Evolutionary conservation across 53 echinoderm and acorn worm species (phyloP), one percentile per base, ranked within the genome.

Genomic region (Stichopus horrens): DNA sequence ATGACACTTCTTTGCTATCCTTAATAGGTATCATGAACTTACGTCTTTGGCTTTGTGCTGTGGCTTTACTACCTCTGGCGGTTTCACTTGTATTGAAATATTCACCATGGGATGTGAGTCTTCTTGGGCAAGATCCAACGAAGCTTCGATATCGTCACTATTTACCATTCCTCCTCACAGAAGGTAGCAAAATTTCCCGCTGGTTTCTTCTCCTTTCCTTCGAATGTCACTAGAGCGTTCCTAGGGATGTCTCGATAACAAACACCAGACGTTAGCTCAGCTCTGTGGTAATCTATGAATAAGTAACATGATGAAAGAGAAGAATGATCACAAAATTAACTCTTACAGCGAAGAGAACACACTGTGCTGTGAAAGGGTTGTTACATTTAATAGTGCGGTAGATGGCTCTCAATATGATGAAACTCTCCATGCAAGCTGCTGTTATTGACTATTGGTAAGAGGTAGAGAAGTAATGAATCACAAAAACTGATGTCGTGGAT

Each of bases 21-120:
- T 13, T 37, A 0, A 60, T 60, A 63, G 10, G 16, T 60, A 21
- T 82, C 57, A 5, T n/a, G 22, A 21, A 74, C 86, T 37, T 73
- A 86, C 86, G 11, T 86, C 74, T 13, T 63, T 4, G 66, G 66
- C 86, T 74, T 53, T 86, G 71, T 73, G 73, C 71, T 73, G 86
- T 71, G 73, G 73, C 6, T 23, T 37, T 4, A 73, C 86, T 73
- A 56, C 86, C 74, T 86, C 86, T 73, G 86, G 86, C 18, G 9
- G 71, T 73, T 86, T 86, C 54, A 86, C 86, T 54, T 71, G 86
- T 16, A 86, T 86, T 23, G 86, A 37, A 73, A 86, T 73, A 52
- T 86, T 86, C 73, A 86, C 86, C 86, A 86, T 86, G 73, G 86
- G 86, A 74, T 86, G 86, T n/a, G 86, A 86, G 74, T 86, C 86